Percentiles rank a stretch among this genome's conserved stretches.
Evolutionary conservation across 2,113 vertebrate genomes (phyloP).

Genomic region (Parotia lawesii): DNA sequence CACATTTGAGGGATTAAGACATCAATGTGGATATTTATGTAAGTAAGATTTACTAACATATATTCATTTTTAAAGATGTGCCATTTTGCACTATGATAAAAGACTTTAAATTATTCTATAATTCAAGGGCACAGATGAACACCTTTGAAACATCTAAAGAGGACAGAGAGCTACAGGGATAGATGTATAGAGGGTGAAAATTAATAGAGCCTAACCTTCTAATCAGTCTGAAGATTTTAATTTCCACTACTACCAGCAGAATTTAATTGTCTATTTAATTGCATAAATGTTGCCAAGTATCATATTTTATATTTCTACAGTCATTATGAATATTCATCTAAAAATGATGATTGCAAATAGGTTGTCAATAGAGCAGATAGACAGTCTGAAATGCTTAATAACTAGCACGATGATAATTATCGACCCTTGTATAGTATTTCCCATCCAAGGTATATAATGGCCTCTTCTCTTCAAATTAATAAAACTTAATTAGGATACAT

Average conservation of each 20-base stretch:
- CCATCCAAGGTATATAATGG: constrained; percentile 2
- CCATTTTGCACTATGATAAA: not conserved
- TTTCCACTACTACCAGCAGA: constrained; percentile 32
- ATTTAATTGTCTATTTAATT: constrained; percentile 56
- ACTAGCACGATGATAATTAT: not conserved
- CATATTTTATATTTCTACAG: not conserved
- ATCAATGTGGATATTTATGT: not conserved
- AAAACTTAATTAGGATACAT: constrained; percentile 5
- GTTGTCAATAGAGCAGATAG: constrained; percentile 56
- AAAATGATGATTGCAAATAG: constrained; percentile 31
- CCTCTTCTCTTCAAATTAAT: constrained; percentile 27
- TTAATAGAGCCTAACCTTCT: constrained; percentile 36
- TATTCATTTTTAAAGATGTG: not conserved
- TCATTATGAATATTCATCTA: constrained; percentile 49
- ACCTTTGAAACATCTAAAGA: constrained; percentile 20
- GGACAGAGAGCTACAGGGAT: not conserved
- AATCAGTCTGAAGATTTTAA: constrained; percentile 61
- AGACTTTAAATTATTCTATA: not conserved
- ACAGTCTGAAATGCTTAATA: constrained; percentile 36
- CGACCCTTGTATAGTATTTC: not conserved
- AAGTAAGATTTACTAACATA: constrained; percentile 13
- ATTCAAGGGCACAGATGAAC: constrained; percentile 18
- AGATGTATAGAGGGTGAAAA: not conserved
- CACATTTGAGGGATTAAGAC: not conserved
- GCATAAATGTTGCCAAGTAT: constrained; percentile 43